phyloP scores from a whole-genome alignment of 92 coral and sea anemone species.

The Phenganax marumi region DNA sequence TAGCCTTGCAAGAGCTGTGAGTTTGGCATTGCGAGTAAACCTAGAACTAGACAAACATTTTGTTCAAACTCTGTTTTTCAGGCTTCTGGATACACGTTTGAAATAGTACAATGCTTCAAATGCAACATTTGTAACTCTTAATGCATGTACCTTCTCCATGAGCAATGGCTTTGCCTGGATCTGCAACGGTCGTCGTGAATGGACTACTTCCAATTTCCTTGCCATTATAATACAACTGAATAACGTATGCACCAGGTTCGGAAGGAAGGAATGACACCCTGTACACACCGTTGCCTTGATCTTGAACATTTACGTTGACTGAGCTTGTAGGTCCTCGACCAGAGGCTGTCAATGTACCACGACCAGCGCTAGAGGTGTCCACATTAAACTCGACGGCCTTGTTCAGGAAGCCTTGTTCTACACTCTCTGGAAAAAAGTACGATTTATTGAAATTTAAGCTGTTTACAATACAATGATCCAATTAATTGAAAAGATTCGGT shows the following conservation, averaged over 20 bases:
- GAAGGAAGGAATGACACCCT: conserved; percentile 77
- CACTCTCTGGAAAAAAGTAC: conserved; percentile 55
- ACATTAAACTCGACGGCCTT: conserved; percentile 79
- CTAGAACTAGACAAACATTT: too few species aligned
- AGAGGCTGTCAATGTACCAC: conserved; percentile 80
- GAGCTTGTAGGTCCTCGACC: conserved; percentile 82
- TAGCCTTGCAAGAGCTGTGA: too few species aligned
- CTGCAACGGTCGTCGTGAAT: conserved; percentile 63
- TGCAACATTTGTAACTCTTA: too few species aligned
- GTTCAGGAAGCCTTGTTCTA: conserved; percentile 65
- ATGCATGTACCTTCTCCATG: conserved; percentile 78
- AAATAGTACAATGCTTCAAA: too few species aligned
- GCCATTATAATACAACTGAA: conserved; percentile 79
- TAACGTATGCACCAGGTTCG: conserved; percentile 75
- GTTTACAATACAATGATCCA: neutral
- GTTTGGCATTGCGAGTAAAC: too few species aligned
- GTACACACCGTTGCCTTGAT: conserved; percentile 61
- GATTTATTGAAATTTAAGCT: neutral
- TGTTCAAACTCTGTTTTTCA: too few species aligned
- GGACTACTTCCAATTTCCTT: conserved; percentile 90
- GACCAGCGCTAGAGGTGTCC: conserved; percentile 93
- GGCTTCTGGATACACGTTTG: too few species aligned
- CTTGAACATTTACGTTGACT: conserved; percentile 81
- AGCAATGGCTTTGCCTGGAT: conserved; percentile 74
- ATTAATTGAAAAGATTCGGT: neutral